Conservation (phyloP, 2,113 vertebrate species). For the Eonycteris spelaea region DNA sequence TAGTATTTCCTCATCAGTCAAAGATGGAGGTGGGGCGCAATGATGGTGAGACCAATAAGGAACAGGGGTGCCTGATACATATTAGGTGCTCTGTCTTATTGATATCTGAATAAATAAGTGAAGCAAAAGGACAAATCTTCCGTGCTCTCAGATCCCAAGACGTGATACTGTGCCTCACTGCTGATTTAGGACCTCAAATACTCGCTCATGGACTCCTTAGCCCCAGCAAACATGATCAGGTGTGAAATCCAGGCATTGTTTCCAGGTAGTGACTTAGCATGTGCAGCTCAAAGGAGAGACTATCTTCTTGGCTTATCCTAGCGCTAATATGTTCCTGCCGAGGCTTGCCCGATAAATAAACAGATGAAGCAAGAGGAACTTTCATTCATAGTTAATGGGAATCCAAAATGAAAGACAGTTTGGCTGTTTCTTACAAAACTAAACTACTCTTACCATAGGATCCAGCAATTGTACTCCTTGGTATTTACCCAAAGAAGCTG, state of each 20-base stretch:
- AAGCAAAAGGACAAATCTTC: background rate
- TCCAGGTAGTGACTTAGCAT: background rate
- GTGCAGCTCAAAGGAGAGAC: background rate
- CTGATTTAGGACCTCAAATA: background rate
- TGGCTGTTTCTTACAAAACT: background rate
- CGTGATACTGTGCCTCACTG: fast-evolving
- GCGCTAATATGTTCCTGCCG: background rate
- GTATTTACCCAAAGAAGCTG: background rate
- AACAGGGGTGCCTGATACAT: no score
- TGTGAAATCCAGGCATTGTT: background rate
- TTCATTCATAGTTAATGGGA: background rate
- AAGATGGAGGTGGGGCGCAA: background rate
- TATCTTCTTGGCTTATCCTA: background rate
- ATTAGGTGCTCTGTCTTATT: background rate
- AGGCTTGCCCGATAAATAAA: background rate
- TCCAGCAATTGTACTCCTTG: background rate
- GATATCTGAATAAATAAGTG: background rate
- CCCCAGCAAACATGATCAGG: background rate
- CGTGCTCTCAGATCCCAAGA: background rate
- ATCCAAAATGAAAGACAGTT: background rate
- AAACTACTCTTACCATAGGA: background rate
- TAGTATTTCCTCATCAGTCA: no score
- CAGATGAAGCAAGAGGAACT: background rate
- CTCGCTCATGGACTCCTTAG: background rate
- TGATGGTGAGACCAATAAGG: background rate